These are phyloP conservation scores for Flexamia atlantica DNA, from an alignment of 2,888 invertebrate genomes.

Conservation along the genomic window DNA sequence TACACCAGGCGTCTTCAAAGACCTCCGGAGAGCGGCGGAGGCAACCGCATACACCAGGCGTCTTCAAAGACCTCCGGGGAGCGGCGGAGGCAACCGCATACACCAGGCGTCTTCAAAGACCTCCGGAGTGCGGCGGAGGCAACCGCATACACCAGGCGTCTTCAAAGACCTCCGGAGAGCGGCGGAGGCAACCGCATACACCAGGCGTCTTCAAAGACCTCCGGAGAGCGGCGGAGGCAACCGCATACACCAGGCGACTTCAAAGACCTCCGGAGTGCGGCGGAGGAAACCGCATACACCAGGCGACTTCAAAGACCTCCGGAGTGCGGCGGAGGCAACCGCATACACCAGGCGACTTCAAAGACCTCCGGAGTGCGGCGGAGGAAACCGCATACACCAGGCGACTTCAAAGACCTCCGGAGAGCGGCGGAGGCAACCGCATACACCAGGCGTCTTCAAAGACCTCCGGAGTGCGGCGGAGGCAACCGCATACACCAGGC, in stretches of 20 bases:
- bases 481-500: neutral
- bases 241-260: too few relatives aligned
- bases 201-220: neutral
- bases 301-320: neutral
- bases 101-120: too few relatives aligned
- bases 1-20: neutral
- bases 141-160: too few relatives aligned
- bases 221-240: neutral
- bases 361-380: neutral
- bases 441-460: neutral
- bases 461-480: neutral
- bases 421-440: neutral
- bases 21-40: neutral
- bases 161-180: neutral
- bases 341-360: neutral
- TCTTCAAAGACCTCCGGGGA: neutral
- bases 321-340: neutral
- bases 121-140: too few relatives aligned
- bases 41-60: too few relatives aligned
- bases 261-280: neutral
- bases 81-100: neutral
- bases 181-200: neutral
- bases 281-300: neutral
- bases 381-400: neutral
- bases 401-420: slow-evolving; percentile 5